Conservation (phyloP, 2,113 vertebrate species). For the Burhinus bistriatus region DNA sequence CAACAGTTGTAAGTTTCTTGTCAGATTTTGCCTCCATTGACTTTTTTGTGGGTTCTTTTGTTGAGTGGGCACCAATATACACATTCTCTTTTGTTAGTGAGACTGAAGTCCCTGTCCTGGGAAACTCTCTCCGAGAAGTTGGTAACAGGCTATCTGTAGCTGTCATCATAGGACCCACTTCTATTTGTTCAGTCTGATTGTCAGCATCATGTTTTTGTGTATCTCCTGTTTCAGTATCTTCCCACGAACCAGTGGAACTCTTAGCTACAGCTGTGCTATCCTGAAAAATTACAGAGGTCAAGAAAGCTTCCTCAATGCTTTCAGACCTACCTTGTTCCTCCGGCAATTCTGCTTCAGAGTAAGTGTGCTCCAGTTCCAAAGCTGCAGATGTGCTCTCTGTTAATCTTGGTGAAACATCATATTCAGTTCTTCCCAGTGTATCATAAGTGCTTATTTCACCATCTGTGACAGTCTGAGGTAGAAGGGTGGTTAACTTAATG, state of each 20-base stretch:
- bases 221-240: constrained; percentile 30
- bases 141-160: constrained; percentile 50
- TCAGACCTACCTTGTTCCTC: constrained; percentile 65
- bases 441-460: neutral
- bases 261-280: constrained; percentile 47
- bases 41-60: constrained; percentile 52
- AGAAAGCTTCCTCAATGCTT: constrained; percentile 63
- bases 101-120: constrained; percentile 45
- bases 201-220: constrained; percentile 39
- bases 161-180: constrained; percentile 73
- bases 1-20: constrained; percentile 50
- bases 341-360: constrained; percentile 50
- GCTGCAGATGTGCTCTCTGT: constrained; percentile 23
- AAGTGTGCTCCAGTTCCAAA: constrained; percentile 50
- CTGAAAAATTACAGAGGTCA: constrained; percentile 61
- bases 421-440: constrained; percentile 39
- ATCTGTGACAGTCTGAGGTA: constrained; percentile 62
- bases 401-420: neutral
- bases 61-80: constrained; percentile 11
- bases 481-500: constrained; percentile 47
- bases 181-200: constrained; percentile 75
- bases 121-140: constrained; percentile 20
- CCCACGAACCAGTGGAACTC: constrained; percentile 41
- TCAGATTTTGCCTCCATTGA: constrained; percentile 70
- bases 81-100: constrained; percentile 22